These are phyloP conservation scores for Boloria selene DNA, from an alignment of 2,888 invertebrate species.

Conservation along the genomic window DNA sequence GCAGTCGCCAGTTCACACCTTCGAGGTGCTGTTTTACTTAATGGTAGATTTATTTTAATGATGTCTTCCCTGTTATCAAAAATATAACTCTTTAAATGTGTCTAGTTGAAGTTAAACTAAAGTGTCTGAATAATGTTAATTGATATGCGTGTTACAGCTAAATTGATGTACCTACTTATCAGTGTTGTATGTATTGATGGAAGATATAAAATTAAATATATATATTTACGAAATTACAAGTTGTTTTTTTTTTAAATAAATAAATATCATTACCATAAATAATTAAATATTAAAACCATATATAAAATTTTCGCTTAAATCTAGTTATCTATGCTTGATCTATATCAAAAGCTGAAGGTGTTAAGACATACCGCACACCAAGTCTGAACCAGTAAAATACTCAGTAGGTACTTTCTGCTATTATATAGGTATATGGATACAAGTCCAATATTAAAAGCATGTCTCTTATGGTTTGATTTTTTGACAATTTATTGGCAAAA, in stretches of 20 bases:
- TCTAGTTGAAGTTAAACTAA: constrained; percentile 28
- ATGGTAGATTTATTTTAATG: constrained; percentile 60
- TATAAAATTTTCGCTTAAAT: too few relatives aligned
- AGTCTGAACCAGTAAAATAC: too few relatives aligned
- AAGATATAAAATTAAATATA: constrained; percentile 83
- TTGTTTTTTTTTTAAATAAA: constrained; percentile 52
- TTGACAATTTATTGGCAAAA: too few relatives aligned
- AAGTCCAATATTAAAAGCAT: too few relatives aligned
- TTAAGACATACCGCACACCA: too few relatives aligned
- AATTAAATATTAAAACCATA: too few relatives aligned
- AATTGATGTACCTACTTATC: constrained; percentile 64
- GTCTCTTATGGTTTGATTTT: too few relatives aligned
- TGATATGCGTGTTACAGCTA: constrained; percentile 52
- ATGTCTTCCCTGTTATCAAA: constrained; percentile 67
- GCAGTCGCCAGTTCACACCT: constrained; percentile 42
- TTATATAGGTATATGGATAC: too few relatives aligned
- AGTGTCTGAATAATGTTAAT: constrained; percentile 45
- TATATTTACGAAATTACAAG: constrained; percentile 80
- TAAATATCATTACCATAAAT: too few relatives aligned
- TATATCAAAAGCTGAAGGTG: too few relatives aligned
- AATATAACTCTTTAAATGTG: constrained; percentile 32
- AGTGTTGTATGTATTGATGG: constrained; percentile 83
- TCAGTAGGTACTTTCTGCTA: too few relatives aligned
- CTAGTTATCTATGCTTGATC: too few relatives aligned
- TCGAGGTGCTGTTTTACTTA: constrained; percentile 46